A percentile compares a stretch with the other conserved stretches of the same genome.
Conservation (phyloP, 2,113 vertebrate species). For the Megalops atlanticus region DNA sequence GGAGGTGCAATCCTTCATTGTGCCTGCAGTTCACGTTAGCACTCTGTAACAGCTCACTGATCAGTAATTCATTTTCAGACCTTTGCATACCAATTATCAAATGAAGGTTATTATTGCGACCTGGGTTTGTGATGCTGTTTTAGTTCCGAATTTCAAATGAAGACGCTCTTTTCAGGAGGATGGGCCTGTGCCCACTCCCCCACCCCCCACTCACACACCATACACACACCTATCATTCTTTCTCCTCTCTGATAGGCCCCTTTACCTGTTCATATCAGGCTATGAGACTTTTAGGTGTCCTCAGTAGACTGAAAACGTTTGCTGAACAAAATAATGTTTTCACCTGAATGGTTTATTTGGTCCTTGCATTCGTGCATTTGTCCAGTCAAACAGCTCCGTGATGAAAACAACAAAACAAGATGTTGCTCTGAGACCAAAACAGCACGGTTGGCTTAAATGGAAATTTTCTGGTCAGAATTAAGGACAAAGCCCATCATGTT, state of each 20-base stretch:
- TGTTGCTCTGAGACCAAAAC: too few species aligned
- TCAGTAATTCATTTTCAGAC: conserved; percentile 82
- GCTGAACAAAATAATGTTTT: too few species aligned
- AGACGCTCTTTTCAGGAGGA: conserved; percentile 61
- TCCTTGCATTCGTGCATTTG: too few species aligned
- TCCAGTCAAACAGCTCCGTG: too few species aligned
- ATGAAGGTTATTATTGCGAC: conserved; percentile 74
- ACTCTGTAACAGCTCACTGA: conserved; percentile 78
- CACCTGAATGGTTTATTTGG: too few species aligned
- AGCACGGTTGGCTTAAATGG: too few species aligned
- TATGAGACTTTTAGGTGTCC: too few species aligned
- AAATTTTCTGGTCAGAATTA: too few species aligned
- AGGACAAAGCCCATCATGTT: too few species aligned
- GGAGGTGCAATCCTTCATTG: conserved; percentile 59
- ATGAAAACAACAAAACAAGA: too few species aligned
- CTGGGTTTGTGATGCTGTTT: conserved; percentile 50
- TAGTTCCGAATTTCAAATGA: conserved; percentile 65
- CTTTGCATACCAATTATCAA: conserved; percentile 82
- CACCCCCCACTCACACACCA: conserved; percentile 29
- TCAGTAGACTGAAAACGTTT: too few species aligned
- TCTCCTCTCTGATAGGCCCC: not conserved
- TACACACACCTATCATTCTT: not conserved
- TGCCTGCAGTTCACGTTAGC: conserved; percentile 72
- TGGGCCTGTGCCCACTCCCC: conserved; percentile 29
- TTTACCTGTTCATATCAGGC: conserved; percentile 8